Evolutionary conservation across 1,140 invertebrate genomes (phyloP), one percentile per base, ranked within the genome.

Genomic region (Zaprionus nigranus): DNA sequence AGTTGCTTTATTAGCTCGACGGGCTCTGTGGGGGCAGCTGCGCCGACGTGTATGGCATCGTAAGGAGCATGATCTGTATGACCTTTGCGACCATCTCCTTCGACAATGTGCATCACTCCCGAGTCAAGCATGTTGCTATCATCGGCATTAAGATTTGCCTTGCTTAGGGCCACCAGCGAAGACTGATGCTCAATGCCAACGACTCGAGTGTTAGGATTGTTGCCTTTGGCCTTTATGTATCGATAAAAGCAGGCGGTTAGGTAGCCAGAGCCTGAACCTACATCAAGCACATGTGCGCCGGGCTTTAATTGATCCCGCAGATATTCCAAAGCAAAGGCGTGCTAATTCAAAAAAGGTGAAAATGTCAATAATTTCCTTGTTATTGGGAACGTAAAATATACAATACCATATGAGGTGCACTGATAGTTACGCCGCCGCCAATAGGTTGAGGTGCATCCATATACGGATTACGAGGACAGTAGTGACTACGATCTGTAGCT

Each of bases 331-430:
- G 98, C 98, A 94, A 98, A 96, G 13, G 98, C 98, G 94, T 99
- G 98, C 95, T 96, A 77, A 4, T 26, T 30, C 1, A 7, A 20
- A 53, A 53, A 57, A 20, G 43, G 0, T 17, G 0, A 24, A 22
- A 22, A 13, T 2, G 5, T 22, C 12, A 22, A 24, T 38, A 22
- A 40, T 22, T 28, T 53, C 13, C 22, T 51, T 13, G 12, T 20
- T n/a, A 20, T 24, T 4, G 7, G n/a, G 11, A 9, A n/a, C 0
- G 15, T 20, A 28, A 6, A 51, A 53, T 36, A 79, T 17, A 34
- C 53, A 7, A 69, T 94, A 98, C 98, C 99, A 99, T 99, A 93
- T 99, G 99, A 56, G 99, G 98, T 64, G 98, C 99, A 94, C 97
- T 98, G 63, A 99, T 99, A 1, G 98, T 99, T 4, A 98, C 98